Base-by-base conservation (phyloP, 2,888 invertebrate species). In the Pollenia griseotomentosa region DNA sequence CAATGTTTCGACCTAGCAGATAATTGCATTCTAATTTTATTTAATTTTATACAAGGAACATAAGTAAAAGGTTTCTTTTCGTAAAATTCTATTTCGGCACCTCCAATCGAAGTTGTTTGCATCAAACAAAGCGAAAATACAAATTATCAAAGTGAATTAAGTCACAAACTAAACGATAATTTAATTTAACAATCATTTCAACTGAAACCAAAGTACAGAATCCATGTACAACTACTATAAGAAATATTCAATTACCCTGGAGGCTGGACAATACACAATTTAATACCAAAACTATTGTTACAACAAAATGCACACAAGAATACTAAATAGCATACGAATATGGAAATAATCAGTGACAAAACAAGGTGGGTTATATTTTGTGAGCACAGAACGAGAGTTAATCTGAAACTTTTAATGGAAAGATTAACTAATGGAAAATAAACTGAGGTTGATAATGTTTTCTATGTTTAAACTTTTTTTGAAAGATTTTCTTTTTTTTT, bases 221-320 rank as follows among this genome's bases (percentile, higher is more conserved):
- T 93, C 86, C 92, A 93, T 73, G 92, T 95, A 44, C 93, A 94
- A 90, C 91, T 95, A 91, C 90, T 95, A 90, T 94, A 95, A 92
- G 92, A 94, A 94, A 93, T 95, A 93, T 94, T 95, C 90, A 90
- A 94, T 92, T 83, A 95, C 93, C 93, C 91, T 89, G 93, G 94
- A 86, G 91, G 93, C 59, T 95, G 95, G 95, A 93, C 92, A 7
- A 88, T 93, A 88, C 88, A 93, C 73, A 94, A 94, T 71, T 91
- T 95, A 40, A 90, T 95, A 86, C 94, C 95, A 14, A 90, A 94
- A 83, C 89, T 95, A 59, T 74, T 88, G 89, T 63, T 63, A n/a
- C 14, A 44, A 68, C 33, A 57, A 3, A 40, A 44, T 42, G 53
- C 11, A 4, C 44, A 46, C 11, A 23, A 19, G 10, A 40, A 73